Conservation (phyloP, 2,888 invertebrate genomes). For the Phyllotreta cruciferae region DNA sequence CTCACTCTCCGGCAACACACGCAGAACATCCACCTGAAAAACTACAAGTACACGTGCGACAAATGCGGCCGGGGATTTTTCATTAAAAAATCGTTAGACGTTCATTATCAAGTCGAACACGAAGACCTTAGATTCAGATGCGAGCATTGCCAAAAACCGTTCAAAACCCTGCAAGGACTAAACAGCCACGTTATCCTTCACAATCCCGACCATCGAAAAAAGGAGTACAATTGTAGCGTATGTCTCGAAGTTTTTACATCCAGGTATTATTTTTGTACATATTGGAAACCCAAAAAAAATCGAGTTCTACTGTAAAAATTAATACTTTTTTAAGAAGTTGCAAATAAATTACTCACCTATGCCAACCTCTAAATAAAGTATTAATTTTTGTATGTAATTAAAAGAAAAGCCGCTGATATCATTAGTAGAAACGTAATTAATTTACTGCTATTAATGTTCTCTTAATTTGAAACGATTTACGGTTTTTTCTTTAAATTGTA, state of each 20-base stretch:
- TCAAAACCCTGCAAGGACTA: conserved; percentile 42
- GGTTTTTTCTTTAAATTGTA: too few relatives aligned
- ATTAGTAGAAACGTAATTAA: too few relatives aligned
- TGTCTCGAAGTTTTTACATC: conserved; percentile 40
- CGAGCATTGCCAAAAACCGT: conserved; percentile 44
- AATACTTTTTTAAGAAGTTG: too few relatives aligned
- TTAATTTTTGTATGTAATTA: too few relatives aligned
- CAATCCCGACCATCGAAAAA: conserved; percentile 41
- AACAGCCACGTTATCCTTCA: conserved; percentile 42
- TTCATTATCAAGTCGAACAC: conserved; percentile 44
- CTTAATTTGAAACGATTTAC: too few relatives aligned
- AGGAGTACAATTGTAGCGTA: conserved; percentile 40
- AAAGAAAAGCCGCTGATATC: too few relatives aligned
- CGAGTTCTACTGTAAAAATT: too few relatives aligned
- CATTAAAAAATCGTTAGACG: conserved; percentile 35
- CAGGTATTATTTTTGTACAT: conserved; percentile 2
- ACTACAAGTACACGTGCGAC: conserved; percentile 54
- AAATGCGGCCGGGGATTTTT: conserved; percentile 45
- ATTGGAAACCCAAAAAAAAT: not conserved
- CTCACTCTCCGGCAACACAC: conserved; percentile 39
- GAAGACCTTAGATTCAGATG: conserved; percentile 44
- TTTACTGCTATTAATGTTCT: too few relatives aligned
- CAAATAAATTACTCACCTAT: too few relatives aligned
- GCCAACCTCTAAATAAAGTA: too few relatives aligned
- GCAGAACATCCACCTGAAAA: conserved; percentile 58